These are phyloP conservation scores for Cacoxenus indagator DNA, from an alignment of 2,888 invertebrate species.

Conservation along the genomic window DNA sequence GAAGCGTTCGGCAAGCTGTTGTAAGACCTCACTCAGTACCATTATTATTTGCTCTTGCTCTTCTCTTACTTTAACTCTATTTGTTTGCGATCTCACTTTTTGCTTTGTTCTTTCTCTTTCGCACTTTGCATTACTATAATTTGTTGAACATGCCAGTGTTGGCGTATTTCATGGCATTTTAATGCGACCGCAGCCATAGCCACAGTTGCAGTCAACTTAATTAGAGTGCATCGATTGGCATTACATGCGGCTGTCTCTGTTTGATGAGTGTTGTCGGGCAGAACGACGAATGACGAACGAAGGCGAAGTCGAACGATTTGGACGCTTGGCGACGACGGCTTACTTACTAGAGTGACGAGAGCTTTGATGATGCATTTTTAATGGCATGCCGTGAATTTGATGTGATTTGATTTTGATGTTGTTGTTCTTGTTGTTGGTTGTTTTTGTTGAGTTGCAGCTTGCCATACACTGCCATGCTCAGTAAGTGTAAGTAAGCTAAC, in stretches of 20 bases:
- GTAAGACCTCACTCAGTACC: no score
- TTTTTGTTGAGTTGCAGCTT: no score
- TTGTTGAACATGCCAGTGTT: neutral
- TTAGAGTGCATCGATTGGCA: slow-evolving; percentile 3
- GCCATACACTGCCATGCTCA: no score
- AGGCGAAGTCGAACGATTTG: neutral
- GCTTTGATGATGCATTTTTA: neutral
- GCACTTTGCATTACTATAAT: neutral
- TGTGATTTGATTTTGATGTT: no score
- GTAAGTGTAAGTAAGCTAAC: no score
- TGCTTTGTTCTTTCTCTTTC: neutral
- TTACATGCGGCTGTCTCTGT: neutral
- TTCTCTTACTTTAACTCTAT: no score
- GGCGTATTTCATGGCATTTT: neutral
- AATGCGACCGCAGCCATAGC: neutral
- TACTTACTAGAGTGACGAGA: no score
- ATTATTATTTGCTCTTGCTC: no score
- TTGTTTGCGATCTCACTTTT: no score
- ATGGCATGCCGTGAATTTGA: neutral
- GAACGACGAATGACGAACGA: neutral
- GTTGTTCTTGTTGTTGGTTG: no score
- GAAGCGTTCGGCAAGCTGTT: no score
- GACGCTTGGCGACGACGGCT: neutral
- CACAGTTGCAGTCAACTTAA: neutral
- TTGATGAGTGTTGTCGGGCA: neutral